Conservation (phyloP, 2,797 vertebrate species). For the Dipus sagitta region DNA sequence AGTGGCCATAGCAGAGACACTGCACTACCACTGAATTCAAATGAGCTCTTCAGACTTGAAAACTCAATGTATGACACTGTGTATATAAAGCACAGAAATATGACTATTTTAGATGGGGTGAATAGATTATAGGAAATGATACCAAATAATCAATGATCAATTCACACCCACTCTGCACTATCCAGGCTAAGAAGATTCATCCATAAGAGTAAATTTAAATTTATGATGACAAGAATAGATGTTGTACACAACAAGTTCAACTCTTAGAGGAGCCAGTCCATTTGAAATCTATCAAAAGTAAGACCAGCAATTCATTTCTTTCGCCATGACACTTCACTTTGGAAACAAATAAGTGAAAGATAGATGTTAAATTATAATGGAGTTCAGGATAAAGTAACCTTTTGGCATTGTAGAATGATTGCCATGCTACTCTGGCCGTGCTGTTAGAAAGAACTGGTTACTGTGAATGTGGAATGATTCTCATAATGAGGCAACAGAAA, state of each 20-base stretch:
- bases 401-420: neutral
- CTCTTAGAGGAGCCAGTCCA: neutral
- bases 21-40: neutral
- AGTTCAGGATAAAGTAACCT: neutral
- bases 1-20: neutral
- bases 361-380: neutral
- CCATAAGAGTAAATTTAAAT: neutral
- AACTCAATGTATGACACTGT: neutral
- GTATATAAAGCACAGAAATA: neutral
- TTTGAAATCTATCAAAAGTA: neutral
- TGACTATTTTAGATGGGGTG: neutral
- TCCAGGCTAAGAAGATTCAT: neutral
- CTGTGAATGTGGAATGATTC: neutral
- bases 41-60: neutral
- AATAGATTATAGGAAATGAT: neutral
- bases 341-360: neutral
- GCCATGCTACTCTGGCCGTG: neutral
- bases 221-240: accelerated
- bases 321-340: neutral
- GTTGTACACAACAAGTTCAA: neutral
- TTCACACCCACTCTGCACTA: neutral
- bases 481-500: neutral
- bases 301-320: neutral
- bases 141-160: neutral
- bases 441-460: too few relatives aligned